Evolutionary conservation across 2,113 vertebrate species (phyloP).

Genomic region (Redunca redunca): DNA sequence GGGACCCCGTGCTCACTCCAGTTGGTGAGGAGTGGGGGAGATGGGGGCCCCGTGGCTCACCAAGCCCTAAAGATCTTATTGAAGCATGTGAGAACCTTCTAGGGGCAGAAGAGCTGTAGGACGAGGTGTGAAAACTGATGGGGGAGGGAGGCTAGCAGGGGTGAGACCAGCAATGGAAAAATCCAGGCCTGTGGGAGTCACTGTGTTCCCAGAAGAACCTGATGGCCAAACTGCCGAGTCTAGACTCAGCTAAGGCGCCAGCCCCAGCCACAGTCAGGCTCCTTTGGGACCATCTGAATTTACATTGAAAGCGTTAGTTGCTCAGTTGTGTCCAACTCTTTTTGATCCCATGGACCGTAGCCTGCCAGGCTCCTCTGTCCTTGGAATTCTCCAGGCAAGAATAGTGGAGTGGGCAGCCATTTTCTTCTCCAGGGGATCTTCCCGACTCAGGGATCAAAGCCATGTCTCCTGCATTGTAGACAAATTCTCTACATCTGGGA

Average conservation of each 20-base stretch:
- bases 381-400: neutral
- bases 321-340: neutral
- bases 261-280: too few species aligned
- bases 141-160: neutral
- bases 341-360: neutral
- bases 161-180: neutral
- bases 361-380: neutral
- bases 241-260: fast-evolving
- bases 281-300: neutral
- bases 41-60: neutral
- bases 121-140: neutral
- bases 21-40: neutral
- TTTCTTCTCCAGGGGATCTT: neutral
- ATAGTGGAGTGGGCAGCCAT: neutral
- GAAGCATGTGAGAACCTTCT: neutral
- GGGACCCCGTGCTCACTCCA: neutral
- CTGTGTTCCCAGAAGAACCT: neutral
- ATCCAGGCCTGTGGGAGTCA: too few species aligned
- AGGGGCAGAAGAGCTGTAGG: neutral
- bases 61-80: neutral
- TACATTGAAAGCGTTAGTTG: neutral
- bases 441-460: neutral
- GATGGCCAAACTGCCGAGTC: too few species aligned
- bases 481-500: neutral
- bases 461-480: neutral